Conservation (phyloP, 1,140 invertebrate species). For the Pogonomyrmex barbatus region DNA sequence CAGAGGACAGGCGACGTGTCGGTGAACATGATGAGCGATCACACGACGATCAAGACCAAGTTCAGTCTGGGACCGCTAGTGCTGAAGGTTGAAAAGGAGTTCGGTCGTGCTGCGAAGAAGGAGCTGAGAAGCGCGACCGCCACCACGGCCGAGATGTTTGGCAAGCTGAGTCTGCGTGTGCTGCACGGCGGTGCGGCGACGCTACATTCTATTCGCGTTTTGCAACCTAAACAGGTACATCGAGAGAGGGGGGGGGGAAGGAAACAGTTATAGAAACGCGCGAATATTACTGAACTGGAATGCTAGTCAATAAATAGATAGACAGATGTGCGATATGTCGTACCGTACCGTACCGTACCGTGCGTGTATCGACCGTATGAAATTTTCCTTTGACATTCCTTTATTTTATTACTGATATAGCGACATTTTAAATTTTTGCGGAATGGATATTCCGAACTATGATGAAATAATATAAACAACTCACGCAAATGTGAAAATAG, state of each 20-base stretch:
- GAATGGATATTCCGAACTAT: too few species aligned
- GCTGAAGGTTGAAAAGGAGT: constrained; percentile 93
- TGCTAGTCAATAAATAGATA: neutral
- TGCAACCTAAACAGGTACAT: constrained; percentile 93
- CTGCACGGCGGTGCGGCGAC: constrained; percentile 91
- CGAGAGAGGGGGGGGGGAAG: neutral
- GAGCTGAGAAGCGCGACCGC: constrained; percentile 93
- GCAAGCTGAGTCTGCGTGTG: constrained; percentile 92
- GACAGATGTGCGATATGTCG: neutral
- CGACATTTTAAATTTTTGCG: too few species aligned
- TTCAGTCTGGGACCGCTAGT: constrained; percentile 92
- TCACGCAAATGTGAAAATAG: too few species aligned
- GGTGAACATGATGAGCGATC: constrained; percentile 91
- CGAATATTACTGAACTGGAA: neutral
- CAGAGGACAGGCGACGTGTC: constrained; percentile 92
- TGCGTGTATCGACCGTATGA: neutral
- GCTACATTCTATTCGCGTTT: constrained; percentile 92
- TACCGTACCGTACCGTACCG: too few species aligned
- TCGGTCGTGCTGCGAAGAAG: constrained; percentile 91
- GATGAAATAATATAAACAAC: too few species aligned
- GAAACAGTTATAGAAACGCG: constrained; percentile 4
- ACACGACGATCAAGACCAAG: constrained; percentile 93
- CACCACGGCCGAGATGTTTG: constrained; percentile 93
- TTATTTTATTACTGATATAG: neutral
- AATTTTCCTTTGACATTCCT: neutral